Conservation (phyloP, 2,888 invertebrate genomes). For the Pyrrhosoma nymphula region DNA sequence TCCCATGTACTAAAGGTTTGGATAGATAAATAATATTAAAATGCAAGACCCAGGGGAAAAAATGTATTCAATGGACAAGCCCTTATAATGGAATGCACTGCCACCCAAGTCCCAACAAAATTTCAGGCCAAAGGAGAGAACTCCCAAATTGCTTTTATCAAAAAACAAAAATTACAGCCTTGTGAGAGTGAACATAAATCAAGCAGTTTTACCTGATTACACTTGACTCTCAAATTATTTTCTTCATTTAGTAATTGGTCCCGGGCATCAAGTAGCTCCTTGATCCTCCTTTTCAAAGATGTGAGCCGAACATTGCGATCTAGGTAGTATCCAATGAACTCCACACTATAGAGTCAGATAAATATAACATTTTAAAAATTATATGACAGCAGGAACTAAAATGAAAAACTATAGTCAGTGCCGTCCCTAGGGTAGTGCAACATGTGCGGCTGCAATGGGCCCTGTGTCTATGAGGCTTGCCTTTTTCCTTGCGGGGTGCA, state of each 20-base stretch:
- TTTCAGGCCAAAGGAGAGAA: too few species aligned
- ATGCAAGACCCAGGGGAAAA: neutral
- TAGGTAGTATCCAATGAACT: constrained; percentile 95
- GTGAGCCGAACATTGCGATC: constrained; percentile 92
- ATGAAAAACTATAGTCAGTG: too few species aligned
- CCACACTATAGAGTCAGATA: constrained; percentile 82
- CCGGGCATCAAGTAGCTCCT: constrained; percentile 87
- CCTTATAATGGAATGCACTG: too few species aligned
- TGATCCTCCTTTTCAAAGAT: constrained; percentile 87
- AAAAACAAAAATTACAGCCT: too few species aligned
- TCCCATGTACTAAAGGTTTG: too few species aligned
- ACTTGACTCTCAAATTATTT: constrained; percentile 85
- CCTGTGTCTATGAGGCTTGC: too few species aligned
- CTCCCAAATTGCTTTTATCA: too few species aligned
- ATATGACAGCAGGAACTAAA: too few species aligned
- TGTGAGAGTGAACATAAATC: neutral
- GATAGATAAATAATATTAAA: neutral
- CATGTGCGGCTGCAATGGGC: too few species aligned
- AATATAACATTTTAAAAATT: neutral
- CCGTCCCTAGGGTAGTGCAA: too few species aligned
- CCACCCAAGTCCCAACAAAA: too few species aligned
- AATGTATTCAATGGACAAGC: constrained; percentile 74
- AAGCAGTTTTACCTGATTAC: constrained; percentile 84
- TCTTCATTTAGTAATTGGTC: constrained; percentile 88
- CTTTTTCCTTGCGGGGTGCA: too few species aligned